These are phyloP conservation scores for Trachelipus rathkii DNA, from an alignment of 1,140 invertebrate genomes.

Conservation along the genomic window DNA sequence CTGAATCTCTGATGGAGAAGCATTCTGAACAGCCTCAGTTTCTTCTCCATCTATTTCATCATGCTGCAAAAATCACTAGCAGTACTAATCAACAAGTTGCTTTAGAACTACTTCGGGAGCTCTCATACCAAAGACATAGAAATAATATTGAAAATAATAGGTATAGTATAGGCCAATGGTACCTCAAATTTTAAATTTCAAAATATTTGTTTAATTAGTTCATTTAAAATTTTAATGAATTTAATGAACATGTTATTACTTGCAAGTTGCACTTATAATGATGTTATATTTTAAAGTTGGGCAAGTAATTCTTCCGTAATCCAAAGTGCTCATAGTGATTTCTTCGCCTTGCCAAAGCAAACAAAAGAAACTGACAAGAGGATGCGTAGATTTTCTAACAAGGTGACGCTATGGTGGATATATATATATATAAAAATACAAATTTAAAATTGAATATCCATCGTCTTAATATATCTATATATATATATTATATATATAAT, in stretches of 20 bases:
- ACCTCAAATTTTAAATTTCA: background rate
- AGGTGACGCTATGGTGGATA: background rate
- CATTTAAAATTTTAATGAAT: background rate
- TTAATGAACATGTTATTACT: background rate
- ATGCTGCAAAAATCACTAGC: slow-evolving; percentile 36
- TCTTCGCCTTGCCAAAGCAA: background rate
- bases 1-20: slow-evolving; percentile 33
- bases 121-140: slow-evolving; percentile 21
- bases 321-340: background rate
- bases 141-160: slow-evolving; percentile 3
- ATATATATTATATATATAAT: too few species aligned
- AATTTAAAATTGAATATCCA: too few species aligned
- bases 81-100: slow-evolving; percentile 38
- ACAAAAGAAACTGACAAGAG: background rate
- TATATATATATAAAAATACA: too few species aligned
- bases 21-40: slow-evolving; percentile 38
- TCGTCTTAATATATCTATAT: too few species aligned
- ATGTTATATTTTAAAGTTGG: background rate
- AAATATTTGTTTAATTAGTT: background rate
- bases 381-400: background rate
- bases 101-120: slow-evolving; percentile 33
- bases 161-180: background rate
- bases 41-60: slow-evolving; percentile 33
- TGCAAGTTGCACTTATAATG: background rate
- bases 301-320: background rate